Evolutionary conservation across 1,140 invertebrate genomes (phyloP).

Genomic region (Venustaconcha ellipsiformis): DNA sequence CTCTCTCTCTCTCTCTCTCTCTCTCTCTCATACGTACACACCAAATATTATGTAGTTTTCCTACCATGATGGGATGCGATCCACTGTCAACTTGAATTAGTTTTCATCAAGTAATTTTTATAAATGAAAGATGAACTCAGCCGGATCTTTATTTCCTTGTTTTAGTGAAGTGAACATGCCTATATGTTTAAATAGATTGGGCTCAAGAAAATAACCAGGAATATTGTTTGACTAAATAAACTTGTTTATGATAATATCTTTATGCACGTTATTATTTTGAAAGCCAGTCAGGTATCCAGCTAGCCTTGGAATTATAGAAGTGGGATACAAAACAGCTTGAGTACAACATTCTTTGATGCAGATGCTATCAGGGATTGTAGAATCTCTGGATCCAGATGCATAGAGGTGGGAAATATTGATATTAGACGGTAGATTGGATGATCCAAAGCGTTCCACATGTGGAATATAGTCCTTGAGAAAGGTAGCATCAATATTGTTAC

Average conservation of each 20-base stretch:
- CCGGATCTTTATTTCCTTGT: conserved; percentile 15
- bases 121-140: conserved; percentile 24
- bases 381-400: background rate
- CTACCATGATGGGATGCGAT: no score
- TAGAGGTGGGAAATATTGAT: background rate
- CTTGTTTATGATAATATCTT: conserved; percentile 22
- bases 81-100: no score
- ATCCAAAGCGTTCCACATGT: conserved; percentile 33
- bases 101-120: no score
- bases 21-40: no score
- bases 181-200: conserved; percentile 27
- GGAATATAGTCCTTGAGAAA: conserved; percentile 29
- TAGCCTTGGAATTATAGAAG: conserved; percentile 16
- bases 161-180: conserved; percentile 21
- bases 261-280: background rate
- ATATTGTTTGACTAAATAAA: conserved; percentile 19
- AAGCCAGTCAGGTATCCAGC: conserved; percentile 18
- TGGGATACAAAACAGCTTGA: conserved; percentile 39
- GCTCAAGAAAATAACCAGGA: conserved; percentile 26
- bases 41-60: no score
- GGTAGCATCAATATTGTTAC: conserved; percentile 26
- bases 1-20: no score
- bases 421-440: conserved; percentile 9
- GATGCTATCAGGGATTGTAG: background rate
- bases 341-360: conserved; percentile 37